Percentiles rank a stretch among this genome's conserved stretches.
These are phyloP conservation scores for Cyclopterus lumpus DNA, from an alignment of 2,797 vertebrate species.

Conservation along the genomic window DNA sequence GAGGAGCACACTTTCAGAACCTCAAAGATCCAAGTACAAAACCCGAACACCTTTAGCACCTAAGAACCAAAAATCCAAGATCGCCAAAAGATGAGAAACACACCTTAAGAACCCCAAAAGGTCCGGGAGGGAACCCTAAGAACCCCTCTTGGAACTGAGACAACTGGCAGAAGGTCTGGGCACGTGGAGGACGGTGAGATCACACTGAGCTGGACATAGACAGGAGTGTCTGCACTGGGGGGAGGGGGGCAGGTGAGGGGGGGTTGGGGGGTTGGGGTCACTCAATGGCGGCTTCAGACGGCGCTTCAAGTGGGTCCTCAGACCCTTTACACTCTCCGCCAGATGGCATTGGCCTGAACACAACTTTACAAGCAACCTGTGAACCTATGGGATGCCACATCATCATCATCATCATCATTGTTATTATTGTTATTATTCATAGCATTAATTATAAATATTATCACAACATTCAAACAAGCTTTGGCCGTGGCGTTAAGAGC, in stretches of 20 bases:
- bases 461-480: conserved; percentile 84
- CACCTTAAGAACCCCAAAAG: background rate
- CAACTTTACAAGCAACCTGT: conserved; percentile 77
- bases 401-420: conserved; percentile 38
- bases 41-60: conserved; percentile 7
- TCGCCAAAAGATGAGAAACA: conserved; percentile 8
- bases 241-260: conserved; percentile 21
- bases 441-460: conserved; percentile 73
- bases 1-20: background rate
- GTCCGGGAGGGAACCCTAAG: conserved; percentile 21
- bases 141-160: conserved; percentile 76
- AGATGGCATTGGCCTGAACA: conserved; percentile 68
- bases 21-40: background rate
- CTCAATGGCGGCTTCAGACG: conserved; percentile 50
- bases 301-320: conserved; percentile 64
- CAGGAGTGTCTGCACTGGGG: conserved; percentile 60
- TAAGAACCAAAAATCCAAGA: background rate
- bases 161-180: conserved; percentile 72
- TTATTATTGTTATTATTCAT: conserved; percentile 54
- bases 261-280: conserved; percentile 23
- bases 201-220: conserved; percentile 71
- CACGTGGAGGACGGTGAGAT: conserved; percentile 60
- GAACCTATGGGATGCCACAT: conserved; percentile 74
- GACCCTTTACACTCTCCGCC: conserved; percentile 61
- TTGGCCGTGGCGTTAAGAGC: conserved; percentile 78